Percentiles rank a stretch among this genome's conserved stretches.
These are phyloP conservation scores for Apogon hyalosoma DNA, from an alignment of 2,797 vertebrate genomes.

Conservation along the genomic window DNA sequence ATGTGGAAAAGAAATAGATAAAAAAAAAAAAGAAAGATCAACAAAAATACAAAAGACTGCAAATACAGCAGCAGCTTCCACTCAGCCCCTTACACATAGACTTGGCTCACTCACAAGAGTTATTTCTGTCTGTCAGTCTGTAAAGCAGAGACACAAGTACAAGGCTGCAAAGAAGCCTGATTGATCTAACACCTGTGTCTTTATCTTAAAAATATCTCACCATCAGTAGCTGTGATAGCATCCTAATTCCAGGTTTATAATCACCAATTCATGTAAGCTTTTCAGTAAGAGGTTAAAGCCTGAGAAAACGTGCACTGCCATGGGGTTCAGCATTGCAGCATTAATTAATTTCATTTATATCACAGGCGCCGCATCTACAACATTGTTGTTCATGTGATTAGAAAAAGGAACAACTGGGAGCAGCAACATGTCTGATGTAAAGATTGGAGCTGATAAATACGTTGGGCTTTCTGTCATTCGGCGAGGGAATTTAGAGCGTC, in stretches of 20 bases:
- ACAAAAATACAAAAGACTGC: not conserved
- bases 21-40: too few species aligned
- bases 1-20: not conserved
- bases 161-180: conserved; percentile 3
- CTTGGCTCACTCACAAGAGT: conserved; percentile 9
- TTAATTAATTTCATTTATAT: conserved; percentile 81
- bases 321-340: conserved; percentile 63
- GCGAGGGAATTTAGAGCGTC: conserved; percentile 16
- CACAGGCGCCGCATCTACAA: conserved; percentile 49
- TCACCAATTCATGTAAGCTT: conserved; percentile 74
- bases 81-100: conserved; percentile 27
- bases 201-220: conserved; percentile 62
- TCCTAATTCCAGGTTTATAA: conserved; percentile 73
- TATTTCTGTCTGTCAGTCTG: conserved; percentile 26
- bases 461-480: conserved; percentile 20
- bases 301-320: conserved; percentile 48
- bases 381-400: conserved; percentile 68
- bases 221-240: conserved; percentile 70
- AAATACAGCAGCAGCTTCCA: conserved; percentile 13
- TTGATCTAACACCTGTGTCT: conserved; percentile 27
- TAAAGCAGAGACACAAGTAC: conserved; percentile 16
- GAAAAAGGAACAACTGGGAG: conserved; percentile 62
- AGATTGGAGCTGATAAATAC: conserved; percentile 59
- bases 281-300: conserved; percentile 73
- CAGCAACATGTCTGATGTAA: conserved; percentile 54